Conservation (phyloP, 2,113 vertebrate species). For the Callipepla californica region DNA sequence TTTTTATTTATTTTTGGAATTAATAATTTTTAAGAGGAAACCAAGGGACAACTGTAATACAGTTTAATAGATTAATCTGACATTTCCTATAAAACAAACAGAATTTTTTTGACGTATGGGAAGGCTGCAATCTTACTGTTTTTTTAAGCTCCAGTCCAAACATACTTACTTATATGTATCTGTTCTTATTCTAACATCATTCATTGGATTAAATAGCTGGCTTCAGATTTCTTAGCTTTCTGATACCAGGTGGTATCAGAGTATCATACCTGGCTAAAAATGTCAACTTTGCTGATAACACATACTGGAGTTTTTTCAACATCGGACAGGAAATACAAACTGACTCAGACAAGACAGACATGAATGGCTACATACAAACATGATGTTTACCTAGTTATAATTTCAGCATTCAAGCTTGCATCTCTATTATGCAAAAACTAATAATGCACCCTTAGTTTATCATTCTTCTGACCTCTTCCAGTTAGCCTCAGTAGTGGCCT, state of each 20-base stretch:
- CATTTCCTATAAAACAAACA: not conserved
- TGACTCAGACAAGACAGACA: not conserved
- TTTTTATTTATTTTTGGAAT: not conserved
- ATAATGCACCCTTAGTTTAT: not conserved
- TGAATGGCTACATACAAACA: not conserved
- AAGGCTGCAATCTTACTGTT: not conserved
- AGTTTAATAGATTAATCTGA: not conserved
- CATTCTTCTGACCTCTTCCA: not conserved
- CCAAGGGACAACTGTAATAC: not conserved
- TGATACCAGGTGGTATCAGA: not conserved
- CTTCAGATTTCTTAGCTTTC: not conserved
- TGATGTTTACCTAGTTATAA: not conserved
- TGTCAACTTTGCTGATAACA: not conserved
- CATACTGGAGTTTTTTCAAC: not conserved
- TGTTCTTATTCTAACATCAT: not conserved
- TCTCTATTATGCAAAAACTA: not conserved
- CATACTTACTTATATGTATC: not conserved
- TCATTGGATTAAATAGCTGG: not conserved
- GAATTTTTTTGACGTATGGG: rapidly evolving
- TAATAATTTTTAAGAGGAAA: not conserved
- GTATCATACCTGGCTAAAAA: not conserved
- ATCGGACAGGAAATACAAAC: not conserved
- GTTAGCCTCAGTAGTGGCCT: not conserved
- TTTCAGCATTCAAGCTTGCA: not conserved
- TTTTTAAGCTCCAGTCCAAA: not conserved